Base-by-base conservation (phyloP, 2,888 invertebrate species). In the Epinotia nisella region DNA sequence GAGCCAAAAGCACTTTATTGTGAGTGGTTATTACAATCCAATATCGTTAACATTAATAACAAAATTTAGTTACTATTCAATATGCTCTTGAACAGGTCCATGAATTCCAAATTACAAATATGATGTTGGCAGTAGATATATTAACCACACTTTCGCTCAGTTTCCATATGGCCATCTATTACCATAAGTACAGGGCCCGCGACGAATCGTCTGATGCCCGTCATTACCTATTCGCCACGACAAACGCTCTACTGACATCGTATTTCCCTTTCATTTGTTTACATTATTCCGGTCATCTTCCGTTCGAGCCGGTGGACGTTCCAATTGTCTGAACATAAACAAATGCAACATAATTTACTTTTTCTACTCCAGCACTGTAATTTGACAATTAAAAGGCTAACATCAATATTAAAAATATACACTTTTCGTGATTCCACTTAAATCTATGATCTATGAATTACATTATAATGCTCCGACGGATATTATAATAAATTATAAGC, bases 161-260 rank as follows among this genome's bases (percentile, higher is more conserved):
- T 29, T 29, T 67, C 66, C 35, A 70, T 61, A 72, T 49, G 58
- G 69, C 53, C 69, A 53, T 64, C 51, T 45, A 35, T 70, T 53
- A 51, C 13, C 5, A n/a, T 49, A 62, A 68, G 72, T 55, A 45
- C 71, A 55, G 55, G 17, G 39, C 21, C 53, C 71, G 49, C 10
- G 24, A 35, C 67, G 55, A 68, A 72, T 71, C 59, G 19, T 3
- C 58, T 49, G 56, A 68, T 61, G 56, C 21, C 67, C 21, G 17
- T 62, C 62, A 72, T 72, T 72, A 68, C n/a, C 55, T 62, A 72
- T 72, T 72, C 61, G 72, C 49, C 35, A 62, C 67, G 56, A 68
- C 61, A 72, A 13, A 61, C 53, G 71, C 45, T 45, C 72, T 13
- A 66, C 60, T 71, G 71, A 66, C 71, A 53, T 66, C n/a, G 35